Evolutionary conservation across 2,797 vertebrate genomes (phyloP), one percentile per base, ranked within the genome.

Genomic region (Sylvia borin): DNA sequence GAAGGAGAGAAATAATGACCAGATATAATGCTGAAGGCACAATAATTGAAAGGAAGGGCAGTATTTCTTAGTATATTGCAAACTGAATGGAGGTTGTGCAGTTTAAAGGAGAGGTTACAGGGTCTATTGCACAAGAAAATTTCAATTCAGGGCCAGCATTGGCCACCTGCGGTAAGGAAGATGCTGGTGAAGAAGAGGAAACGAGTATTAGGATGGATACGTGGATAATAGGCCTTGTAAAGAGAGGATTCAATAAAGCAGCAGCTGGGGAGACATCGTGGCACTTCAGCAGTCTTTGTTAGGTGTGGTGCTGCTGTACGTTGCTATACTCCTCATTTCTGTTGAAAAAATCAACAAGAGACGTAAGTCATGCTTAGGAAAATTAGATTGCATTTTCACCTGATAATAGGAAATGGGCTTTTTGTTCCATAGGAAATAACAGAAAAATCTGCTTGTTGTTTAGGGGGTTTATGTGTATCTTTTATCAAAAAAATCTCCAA

Each of bases 91-190:
- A 84, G 79, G 47, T 40, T 85, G 29, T 72, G 25, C 50, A 55
- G 82, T 90, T 91, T 93, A 93, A 94, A 94, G 54, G 25, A 80
- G 79, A 91, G 70, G 85, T 95, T 96, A 88, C 43, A 58, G 67
- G 66, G 80, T 92, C 84, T 91, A 82, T 60, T 58, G 81, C 88
- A 93, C 54, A 93, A 75, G 86, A 85, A 92, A 84, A 93, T 70
- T 93, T 95, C 93, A 88, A 55, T 86, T 95, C n/a, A 54, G 62
- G 54, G 57, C 54, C 57, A 62, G 79, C 43, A 75, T 57, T 78
- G 61, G 90, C 79, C 93, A 94, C 88, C 82, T 83, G 90, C 0
- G 1, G 90, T 78, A 91, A 47, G 47, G 50, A 93, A 85, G 79
- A 74, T 80, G 68, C 34, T 65, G 53, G 47, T 57, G 85, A 78